These are phyloP conservation scores for Argentina silus DNA, from an alignment of 2,797 vertebrate genomes.

Conservation along the genomic window DNA sequence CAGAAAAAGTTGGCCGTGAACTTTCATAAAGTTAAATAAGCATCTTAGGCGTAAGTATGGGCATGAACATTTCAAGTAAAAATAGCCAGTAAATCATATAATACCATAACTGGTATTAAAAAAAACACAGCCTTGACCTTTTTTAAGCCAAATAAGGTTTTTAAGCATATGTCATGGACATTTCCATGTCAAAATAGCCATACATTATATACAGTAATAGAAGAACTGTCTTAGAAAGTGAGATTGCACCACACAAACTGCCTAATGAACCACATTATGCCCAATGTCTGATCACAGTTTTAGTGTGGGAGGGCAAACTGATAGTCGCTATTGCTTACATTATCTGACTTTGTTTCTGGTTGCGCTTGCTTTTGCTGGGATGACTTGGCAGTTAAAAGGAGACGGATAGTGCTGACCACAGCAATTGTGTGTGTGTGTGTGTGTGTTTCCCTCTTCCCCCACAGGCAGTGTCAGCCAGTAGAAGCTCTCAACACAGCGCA, in stretches of 20 bases:
- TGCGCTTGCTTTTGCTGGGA: conserved; percentile 10
- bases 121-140: not conserved
- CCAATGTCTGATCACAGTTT: not conserved
- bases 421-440: not conserved
- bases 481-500: conserved; percentile 11
- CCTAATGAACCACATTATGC: no score
- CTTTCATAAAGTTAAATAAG: not conserved
- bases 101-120: not conserved
- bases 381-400: conserved; percentile 24
- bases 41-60: not conserved
- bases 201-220: no score
- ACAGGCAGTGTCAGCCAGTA: conserved; percentile 49
- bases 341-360: conserved; percentile 8
- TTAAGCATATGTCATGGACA: no score
- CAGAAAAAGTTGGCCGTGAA: conserved; percentile 17
- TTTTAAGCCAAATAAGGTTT: not conserved
- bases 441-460: conserved; percentile 31
- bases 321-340: conserved; percentile 13
- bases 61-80: conserved; percentile 21
- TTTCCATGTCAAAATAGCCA: no score
- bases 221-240: no score
- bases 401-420: conserved; percentile 38
- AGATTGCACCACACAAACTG: no score
- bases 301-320: conserved; percentile 11
- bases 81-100: conserved; percentile 22